phyloP scores from a whole-genome alignment of 2,888 invertebrate species.

The Cacoxenus indagator region DNA sequence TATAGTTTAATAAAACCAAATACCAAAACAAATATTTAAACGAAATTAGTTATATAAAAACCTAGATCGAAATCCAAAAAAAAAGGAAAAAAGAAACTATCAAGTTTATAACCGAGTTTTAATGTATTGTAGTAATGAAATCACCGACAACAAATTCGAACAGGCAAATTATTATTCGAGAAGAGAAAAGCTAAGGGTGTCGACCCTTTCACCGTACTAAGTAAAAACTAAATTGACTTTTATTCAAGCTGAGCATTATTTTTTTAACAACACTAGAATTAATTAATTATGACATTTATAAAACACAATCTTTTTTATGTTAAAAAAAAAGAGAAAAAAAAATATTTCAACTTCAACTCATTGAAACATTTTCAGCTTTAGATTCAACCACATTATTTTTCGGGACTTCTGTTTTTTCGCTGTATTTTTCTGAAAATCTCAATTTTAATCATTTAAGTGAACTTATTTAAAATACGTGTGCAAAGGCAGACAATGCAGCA shows the following conservation, averaged over 20 bases:
- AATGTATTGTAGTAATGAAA: background rate
- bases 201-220: too few relatives aligned
- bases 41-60: conserved; percentile 28
- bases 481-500: background rate
- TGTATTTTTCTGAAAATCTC: too few relatives aligned
- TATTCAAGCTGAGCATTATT: conserved; percentile 32
- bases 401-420: too few relatives aligned
- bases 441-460: background rate
- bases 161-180: background rate
- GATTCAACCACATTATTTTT: too few relatives aligned
- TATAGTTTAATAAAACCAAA: conserved; percentile 40
- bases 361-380: too few relatives aligned
- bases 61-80: background rate
- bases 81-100: conserved; percentile 24
- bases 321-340: too few relatives aligned
- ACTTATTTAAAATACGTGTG: background rate
- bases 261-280: conserved; percentile 31
- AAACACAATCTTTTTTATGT: background rate
- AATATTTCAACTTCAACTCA: too few relatives aligned
- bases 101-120: conserved; percentile 27
- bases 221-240: conserved; percentile 36
- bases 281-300: background rate
- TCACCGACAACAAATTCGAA: background rate
- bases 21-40: conserved; percentile 28
- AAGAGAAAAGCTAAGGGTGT: background rate